Evolutionary conservation across 23 tunicate species (phyloP).

Genomic region (Phallusia fumigata): DNA sequence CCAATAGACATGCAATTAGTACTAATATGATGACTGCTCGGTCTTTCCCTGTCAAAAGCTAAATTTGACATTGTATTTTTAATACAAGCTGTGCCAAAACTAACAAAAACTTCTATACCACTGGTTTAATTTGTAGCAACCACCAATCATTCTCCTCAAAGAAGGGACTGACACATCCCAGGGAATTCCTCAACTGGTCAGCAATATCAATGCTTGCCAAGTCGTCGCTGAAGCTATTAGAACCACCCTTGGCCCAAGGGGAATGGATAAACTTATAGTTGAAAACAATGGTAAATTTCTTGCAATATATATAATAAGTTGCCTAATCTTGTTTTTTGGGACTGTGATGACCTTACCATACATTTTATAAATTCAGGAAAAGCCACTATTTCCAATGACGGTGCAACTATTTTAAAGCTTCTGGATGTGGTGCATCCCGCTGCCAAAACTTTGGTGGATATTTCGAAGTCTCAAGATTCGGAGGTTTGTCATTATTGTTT

Average conservation of each 20-base stretch:
- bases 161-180: conserved; percentile 98
- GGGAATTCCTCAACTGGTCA: conserved; percentile 96
- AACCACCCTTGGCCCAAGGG: conserved; percentile 98
- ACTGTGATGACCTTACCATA: neutral
- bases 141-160: conserved; percentile 87
- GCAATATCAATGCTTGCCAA: conserved; percentile 97
- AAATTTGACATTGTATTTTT: no score
- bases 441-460: conserved; percentile 94
- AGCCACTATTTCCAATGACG: conserved; percentile 97
- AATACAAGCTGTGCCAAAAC: no score
- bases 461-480: conserved; percentile 97
- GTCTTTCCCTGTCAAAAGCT: no score
- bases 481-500: no score
- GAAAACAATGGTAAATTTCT: conserved; percentile 46
- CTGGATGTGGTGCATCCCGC: conserved; percentile 97
- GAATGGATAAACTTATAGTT: conserved; percentile 96
- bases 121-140: conserved; percentile 39
- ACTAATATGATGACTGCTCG: no score
- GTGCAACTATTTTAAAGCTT: conserved; percentile 94
- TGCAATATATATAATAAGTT: neutral
- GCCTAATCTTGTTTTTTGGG: neutral
- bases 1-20: no score
- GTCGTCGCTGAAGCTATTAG: conserved; percentile 92
- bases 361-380: conserved; percentile 27
- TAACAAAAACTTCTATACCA: no score